Evolutionary conservation across 2,888 invertebrate genomes (phyloP).

Genomic region (Drosophila siamana): DNA sequence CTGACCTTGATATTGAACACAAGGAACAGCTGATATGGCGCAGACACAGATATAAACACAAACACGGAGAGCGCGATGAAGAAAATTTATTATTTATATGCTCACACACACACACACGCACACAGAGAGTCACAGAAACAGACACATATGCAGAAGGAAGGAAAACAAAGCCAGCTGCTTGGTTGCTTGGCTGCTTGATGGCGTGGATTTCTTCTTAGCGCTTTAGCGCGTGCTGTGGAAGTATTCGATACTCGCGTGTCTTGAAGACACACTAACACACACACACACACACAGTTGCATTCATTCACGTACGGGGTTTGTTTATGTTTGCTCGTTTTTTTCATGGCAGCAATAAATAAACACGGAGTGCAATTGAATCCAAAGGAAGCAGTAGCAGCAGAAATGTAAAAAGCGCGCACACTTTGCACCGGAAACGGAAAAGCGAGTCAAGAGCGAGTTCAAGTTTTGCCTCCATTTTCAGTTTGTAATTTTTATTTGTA

Average conservation of each 20-base stretch:
- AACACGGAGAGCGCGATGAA: conserved; percentile 37
- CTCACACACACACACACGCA: conserved; percentile 31
- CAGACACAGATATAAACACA: conserved; percentile 40
- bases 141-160: conserved; percentile 31
- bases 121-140: conserved; percentile 27
- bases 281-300: conserved; percentile 35
- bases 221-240: conserved; percentile 46
- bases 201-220: conserved; percentile 58
- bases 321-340: conserved; percentile 28
- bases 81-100: conserved; percentile 77
- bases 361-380: conserved; percentile 51
- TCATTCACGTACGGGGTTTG: conserved; percentile 20
- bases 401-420: conserved; percentile 72
- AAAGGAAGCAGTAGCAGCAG: conserved; percentile 45
- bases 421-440: conserved; percentile 67
- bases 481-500: conserved; percentile 13
- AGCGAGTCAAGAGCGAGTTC: conserved; percentile 68
- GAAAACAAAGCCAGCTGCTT: conserved; percentile 71
- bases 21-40: conserved; percentile 69
- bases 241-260: conserved; percentile 62
- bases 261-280: conserved; percentile 57
- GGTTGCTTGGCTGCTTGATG: conserved; percentile 50
- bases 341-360: conserved; percentile 67
- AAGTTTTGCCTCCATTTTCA: conserved; percentile 37
- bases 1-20: conserved; percentile 76